These are phyloP conservation scores for Bombylius major DNA, from an alignment of 2,888 invertebrate species.

Conservation along the genomic window DNA sequence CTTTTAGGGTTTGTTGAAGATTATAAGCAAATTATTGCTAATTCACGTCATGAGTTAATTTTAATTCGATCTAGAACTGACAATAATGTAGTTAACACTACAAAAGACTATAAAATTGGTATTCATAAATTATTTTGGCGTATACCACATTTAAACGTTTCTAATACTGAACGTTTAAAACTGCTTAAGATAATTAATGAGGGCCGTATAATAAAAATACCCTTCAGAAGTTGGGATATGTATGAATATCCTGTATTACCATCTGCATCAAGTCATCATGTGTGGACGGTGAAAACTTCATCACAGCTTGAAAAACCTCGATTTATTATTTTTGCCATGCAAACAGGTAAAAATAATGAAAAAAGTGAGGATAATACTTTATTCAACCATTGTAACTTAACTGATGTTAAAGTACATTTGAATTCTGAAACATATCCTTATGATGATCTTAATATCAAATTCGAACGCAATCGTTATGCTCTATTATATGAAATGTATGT, in stretches of 20 bases:
- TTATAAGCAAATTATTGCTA: constrained; percentile 27
- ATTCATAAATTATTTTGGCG: constrained; percentile 17
- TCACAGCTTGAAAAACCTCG: too few relatives aligned
- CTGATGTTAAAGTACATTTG: constrained; percentile 26
- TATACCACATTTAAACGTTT: constrained; percentile 8
- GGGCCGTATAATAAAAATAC: constrained; percentile 1
- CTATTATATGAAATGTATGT: constrained; percentile 20
- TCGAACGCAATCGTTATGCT: constrained; percentile 18
- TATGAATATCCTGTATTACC: constrained; percentile 17
- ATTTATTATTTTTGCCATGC: too few relatives aligned
- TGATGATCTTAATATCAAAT: constrained; percentile 24
- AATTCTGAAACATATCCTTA: constrained; percentile 28
- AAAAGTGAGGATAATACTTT: constrained; percentile 22
- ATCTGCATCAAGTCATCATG: constrained; percentile 20
- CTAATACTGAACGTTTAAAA: constrained; percentile 3
- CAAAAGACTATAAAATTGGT: constrained; percentile 2
- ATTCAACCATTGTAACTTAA: constrained; percentile 21
- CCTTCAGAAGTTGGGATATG: constrained; percentile 5
- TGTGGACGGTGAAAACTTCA: constrained; percentile 26
- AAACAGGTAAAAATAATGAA: constrained; percentile 25
- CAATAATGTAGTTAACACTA: constrained; percentile 3
- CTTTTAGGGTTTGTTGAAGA: constrained; percentile 28
- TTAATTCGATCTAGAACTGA: constrained; percentile 10
- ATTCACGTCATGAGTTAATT: constrained; percentile 26
- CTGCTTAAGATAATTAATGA: constrained; percentile 1